A percentile compares a stretch with the other conserved stretches of the same genome.
Evolutionary conservation across 2,888 invertebrate genomes (phyloP).

Genomic region (Calliphora vomitoria): DNA sequence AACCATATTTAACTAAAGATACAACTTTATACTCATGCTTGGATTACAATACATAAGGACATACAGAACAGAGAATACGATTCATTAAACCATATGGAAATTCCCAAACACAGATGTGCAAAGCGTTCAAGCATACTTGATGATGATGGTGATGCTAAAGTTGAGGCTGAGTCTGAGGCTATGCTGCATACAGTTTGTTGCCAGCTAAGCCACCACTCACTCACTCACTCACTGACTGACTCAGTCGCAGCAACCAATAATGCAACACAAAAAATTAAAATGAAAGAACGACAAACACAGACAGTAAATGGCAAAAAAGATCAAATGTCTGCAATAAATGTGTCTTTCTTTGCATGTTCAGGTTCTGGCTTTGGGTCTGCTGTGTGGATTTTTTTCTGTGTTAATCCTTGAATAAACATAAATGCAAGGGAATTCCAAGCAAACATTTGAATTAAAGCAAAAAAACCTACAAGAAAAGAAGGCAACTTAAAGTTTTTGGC

Average conservation of each 20-base stretch:
- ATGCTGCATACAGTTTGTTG: constrained; percentile 35
- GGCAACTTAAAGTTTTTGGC: constrained; percentile 66
- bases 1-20: constrained; percentile 47
- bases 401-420: constrained; percentile 71
- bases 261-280: constrained; percentile 41
- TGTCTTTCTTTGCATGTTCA: constrained; percentile 52
- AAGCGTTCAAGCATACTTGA: constrained; percentile 71
- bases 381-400: constrained; percentile 38
- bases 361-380: constrained; percentile 11
- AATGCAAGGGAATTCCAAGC: constrained; percentile 63
- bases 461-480: constrained; percentile 20
- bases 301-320: constrained; percentile 37
- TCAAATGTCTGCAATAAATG: constrained; percentile 73
- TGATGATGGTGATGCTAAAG: constrained; percentile 26
- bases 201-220: constrained; percentile 44
- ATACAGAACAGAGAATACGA: constrained; percentile 16
- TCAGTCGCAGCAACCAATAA: constrained; percentile 24
- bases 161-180: constrained; percentile 11
- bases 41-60: constrained; percentile 47
- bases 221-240: too few relatives aligned
- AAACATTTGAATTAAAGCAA: constrained; percentile 65
- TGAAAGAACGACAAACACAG: constrained; percentile 1
- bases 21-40: constrained; percentile 48
- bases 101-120: constrained; percentile 71
- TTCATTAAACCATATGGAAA: constrained; percentile 73